Base-by-base conservation (phyloP, 2,888 invertebrate genomes). In the Papilio elwesi region DNA sequence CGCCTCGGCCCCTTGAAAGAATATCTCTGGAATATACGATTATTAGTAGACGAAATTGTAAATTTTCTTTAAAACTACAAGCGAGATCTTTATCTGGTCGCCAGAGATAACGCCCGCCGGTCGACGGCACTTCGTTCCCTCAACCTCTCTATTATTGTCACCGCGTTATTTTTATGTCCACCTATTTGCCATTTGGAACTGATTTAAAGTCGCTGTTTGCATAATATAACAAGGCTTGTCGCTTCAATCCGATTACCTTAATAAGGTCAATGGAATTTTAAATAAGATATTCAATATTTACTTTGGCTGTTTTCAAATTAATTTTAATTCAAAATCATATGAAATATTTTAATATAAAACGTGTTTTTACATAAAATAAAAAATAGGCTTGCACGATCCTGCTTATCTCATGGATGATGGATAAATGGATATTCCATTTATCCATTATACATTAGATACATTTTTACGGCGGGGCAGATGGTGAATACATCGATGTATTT, bases 31-130 rank as follows among this genome's bases (percentile, higher is more conserved):
- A 68, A 87, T 90, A 89, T 90, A 91, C 83, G 88, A 85, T 90
- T 90, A 90, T 90, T 89, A 89, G 85, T 83, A 76, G 78, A 78
- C 83, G 79, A 83, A 86, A 87, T 89, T 90, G 87, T 90, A 89
- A 90, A 90, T 90, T 87, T 87, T 80, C 84, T 85, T 85, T 87
- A 84, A 90, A 90, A 87, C 83, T 85, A 87, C 85, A 85, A 85
- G 79, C 78, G 78, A 88, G 92, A 91, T 92, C 85, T 82, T 89
- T 90, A 91, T 91, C 91, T 81, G 74, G 65, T 70, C 71, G 77
- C 80, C 78, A 77, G 80, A 82, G 84, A 89, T 87, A 88, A 85
- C 82, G 79, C 80, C n/a, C 78, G 71, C 79, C 78, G 77, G 74
- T 75, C 76, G 78, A 75, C 78, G 81, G 77, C 79, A 82, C 80